These are phyloP conservation scores for Halictus rubicundus DNA, from an alignment of 1,140 invertebrate species.

Conservation along the genomic window DNA sequence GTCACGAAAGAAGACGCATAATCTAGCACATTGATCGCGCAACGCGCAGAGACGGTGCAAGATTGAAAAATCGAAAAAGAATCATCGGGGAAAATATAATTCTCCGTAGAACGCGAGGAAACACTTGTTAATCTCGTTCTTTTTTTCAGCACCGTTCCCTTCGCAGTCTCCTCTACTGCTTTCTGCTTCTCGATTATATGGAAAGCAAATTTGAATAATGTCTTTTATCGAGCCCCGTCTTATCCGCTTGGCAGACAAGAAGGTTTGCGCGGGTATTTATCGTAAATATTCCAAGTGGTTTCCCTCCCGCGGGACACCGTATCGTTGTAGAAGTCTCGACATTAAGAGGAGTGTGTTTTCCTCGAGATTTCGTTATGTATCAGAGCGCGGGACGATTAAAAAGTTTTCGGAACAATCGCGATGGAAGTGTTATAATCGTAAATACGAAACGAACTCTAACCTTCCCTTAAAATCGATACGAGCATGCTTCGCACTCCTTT, in stretches of 20 bases:
- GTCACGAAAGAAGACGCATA: too few relatives aligned
- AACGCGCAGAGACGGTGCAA: too few relatives aligned
- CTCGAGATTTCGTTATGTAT: slow-evolving; percentile 59
- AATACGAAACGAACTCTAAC: background rate
- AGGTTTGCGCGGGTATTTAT: slow-evolving; percentile 65
- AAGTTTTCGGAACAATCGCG: slow-evolving; percentile 26
- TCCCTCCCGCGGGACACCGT: slow-evolving; percentile 60
- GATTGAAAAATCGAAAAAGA: too few relatives aligned
- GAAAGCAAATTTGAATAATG: slow-evolving; percentile 76
- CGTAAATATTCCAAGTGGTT: slow-evolving; percentile 70
- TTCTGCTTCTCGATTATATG: slow-evolving; percentile 62
- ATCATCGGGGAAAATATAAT: too few relatives aligned
- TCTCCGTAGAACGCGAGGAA: too few relatives aligned
- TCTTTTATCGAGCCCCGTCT: slow-evolving; percentile 72
- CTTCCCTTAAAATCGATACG: background rate
- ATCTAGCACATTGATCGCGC: too few relatives aligned
- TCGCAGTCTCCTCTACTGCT: slow-evolving; percentile 21
- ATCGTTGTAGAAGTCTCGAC: slow-evolving; percentile 63
- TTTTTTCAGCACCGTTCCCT: slow-evolving; percentile 3
- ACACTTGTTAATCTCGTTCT: background rate
- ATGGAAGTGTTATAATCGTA: slow-evolving; percentile 17
- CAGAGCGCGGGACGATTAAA: slow-evolving; percentile 51
- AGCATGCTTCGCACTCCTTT: too few relatives aligned
- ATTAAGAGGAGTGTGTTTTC: slow-evolving; percentile 53
- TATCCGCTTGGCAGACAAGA: slow-evolving; percentile 56